Evolutionary conservation across 1,140 invertebrate species (phyloP).

Genomic region (Zaprionus vittiger): DNA sequence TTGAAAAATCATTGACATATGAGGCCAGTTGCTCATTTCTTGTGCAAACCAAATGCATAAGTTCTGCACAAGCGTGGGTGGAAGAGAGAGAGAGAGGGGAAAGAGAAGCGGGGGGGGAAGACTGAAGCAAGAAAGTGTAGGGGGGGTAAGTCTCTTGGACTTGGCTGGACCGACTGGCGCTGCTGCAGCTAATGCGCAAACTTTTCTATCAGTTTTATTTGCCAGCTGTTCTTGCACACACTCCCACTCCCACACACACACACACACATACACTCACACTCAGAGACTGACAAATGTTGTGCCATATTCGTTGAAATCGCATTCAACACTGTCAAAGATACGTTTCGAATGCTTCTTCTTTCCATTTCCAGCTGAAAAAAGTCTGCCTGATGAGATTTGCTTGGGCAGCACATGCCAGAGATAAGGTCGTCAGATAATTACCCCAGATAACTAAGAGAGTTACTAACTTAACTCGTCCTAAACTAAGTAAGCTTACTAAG

Average conservation of each 20-base stretch:
- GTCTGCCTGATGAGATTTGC: conserved; percentile 13
- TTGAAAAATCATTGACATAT: conserved; percentile 72
- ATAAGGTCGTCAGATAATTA: conserved; percentile 14
- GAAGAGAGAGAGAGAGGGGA: background rate
- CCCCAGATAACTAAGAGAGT: background rate
- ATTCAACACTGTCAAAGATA: conserved; percentile 34
- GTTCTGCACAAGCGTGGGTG: conserved; percentile 27
- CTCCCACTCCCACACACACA: conserved; percentile 14
- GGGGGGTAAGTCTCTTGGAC: conserved; percentile 17
- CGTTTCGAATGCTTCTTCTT: background rate
- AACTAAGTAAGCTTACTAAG: background rate
- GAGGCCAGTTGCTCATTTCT: conserved; percentile 74
- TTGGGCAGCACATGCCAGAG: background rate
- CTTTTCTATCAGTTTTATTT: conserved; percentile 65
- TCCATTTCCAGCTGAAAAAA: background rate
- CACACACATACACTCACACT: background rate
- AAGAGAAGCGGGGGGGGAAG: background rate
- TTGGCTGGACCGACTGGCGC: conserved; percentile 76
- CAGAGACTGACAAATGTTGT: conserved; percentile 23
- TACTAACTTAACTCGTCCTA: background rate
- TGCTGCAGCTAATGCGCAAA: conserved; percentile 73
- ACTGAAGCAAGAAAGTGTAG: background rate
- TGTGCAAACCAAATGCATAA: conserved; percentile 71
- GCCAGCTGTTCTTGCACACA: conserved; percentile 57
- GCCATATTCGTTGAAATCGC: conserved; percentile 35